phyloP scores from a whole-genome alignment of 2,113 vertebrate species.

The Campylomormyrus tamandua region DNA sequence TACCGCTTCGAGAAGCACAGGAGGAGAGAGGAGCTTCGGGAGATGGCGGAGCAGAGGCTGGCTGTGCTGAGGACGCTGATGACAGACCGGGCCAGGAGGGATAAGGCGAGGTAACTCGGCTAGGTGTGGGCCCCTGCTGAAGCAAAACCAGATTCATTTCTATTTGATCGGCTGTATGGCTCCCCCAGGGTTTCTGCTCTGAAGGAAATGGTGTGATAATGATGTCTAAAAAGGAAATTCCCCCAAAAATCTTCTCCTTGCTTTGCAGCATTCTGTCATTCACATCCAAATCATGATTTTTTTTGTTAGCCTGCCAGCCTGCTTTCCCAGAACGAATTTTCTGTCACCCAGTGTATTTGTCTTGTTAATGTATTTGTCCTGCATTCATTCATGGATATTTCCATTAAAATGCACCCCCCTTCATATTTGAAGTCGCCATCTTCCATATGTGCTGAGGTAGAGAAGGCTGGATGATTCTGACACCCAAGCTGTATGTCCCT shows the following conservation, averaged over 20 bases:
- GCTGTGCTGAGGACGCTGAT: slow-evolving; percentile 70
- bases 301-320: neutral
- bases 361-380: neutral
- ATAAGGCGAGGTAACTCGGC: slow-evolving; percentile 73
- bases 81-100: slow-evolving; percentile 73
- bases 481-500: neutral
- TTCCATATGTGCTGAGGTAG: neutral
- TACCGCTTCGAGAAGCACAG: slow-evolving; percentile 71
- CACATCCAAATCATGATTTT: neutral
- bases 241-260: neutral
- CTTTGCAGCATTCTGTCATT: neutral
- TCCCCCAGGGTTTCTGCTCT: neutral
- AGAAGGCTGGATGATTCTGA: neutral
- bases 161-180: neutral
- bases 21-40: slow-evolving; percentile 66
- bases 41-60: slow-evolving; percentile 62
- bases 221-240: neutral
- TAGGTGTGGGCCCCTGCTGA: neutral
- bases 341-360: neutral
- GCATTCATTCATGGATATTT: neutral
- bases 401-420: neutral
- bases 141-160: neutral
- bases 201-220: neutral
- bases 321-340: neutral
- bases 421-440: neutral